Base-by-base conservation (phyloP, 2,113 vertebrate genomes). In the Anarrhichthys ocellatus region DNA sequence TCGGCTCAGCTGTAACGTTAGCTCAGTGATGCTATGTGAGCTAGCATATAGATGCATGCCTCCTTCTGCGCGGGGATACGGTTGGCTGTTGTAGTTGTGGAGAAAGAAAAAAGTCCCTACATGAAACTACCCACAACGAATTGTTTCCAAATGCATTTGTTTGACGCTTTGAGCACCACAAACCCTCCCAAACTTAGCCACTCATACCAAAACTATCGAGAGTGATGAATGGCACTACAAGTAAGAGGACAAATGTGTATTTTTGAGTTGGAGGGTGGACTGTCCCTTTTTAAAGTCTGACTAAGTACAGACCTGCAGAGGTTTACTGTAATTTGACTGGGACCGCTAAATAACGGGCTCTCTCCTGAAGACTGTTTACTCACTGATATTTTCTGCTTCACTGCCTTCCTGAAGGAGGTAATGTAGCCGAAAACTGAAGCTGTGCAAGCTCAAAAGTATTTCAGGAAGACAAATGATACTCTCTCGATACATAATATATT, bases 331-430 rank as follows among this genome's bases (percentile, higher is more conserved):
- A 42, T 0, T 52, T 50, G 50, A 24, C 48, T 1, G 58, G 84
- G 78, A 84, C 50, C 18, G 14, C 20, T n/a, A 29, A 67, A 62
- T 36, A 42, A 34, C 34, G 22, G 62, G 48, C 63, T 36, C 22
- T 59, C 29, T 59, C 48, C 68, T 87, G 38, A 0, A 0, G 70
- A 36, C 70, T 22, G 63, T 81, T 69, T 61, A 18, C 48, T 81
- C 56, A 44, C 52, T 50, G 34, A 13, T 9, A 13, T 79, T 34
- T 63, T 59, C 50, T 1, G 32, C 56, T 32, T 56, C 64, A 27
- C 40, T 48, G n/a, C 71, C 27, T 71, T 36, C 42, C 52, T 73
- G 32, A 66, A 61, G n/a, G 42, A 70, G 66, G n/a, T 46, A 64
- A 78, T 11, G 29, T 15, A 32, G 52, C 52, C 48, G 36, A 36